Evolutionary conservation across 64 coral and sea anemone species (phyloP), one percentile per base, ranked within the genome.

Genomic region (Dendrophyllia cribrosa): DNA sequence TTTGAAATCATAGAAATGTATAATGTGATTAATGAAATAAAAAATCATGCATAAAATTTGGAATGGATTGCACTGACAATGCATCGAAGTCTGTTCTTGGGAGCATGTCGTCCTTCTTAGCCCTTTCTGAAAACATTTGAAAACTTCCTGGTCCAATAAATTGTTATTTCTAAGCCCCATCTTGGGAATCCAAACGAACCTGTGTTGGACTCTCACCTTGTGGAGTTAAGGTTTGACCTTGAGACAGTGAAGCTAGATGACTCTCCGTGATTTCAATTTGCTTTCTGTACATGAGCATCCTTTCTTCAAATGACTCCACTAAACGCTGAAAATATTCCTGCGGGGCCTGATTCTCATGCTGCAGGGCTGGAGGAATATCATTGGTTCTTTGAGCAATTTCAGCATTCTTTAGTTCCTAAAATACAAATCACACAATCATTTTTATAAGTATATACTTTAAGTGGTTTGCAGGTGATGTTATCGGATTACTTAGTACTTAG

Each of bases 181-280:
- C 70, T 72, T 44, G 43, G 66, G 9, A 4, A 22, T 69, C 17
- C 20, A 69, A 23, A 12, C 15, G 4, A 17, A 19, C 15, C 61
- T 64, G 13, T 44, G 34, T 23, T 77, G 4, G n/a, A 55, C 7
- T 60, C 7, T 5, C 91, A 99, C 97, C 97, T 99, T 99, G 97
- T 45, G 97, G 97, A 66, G 97, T 96, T 1, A 99, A 72, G 47
- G 90, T 94, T 34, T 99, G 97, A 56, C 93, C 91, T 76, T 99
- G 88, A 7, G 94, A 95, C 2, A 96, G 83, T 4, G 97, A 96
- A 4, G 94, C 93, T 26, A 99, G 77, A 51, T 99, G 97, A 66
- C 94, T 99, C 81, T 99, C 97, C 87, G 93, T 95, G 20, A 96
- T 88, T 82, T 99, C 97, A 88, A 99, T 95, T 47, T 99, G 97